These are phyloP conservation scores for Oplegnathus fasciatus DNA, from an alignment of 2,113 vertebrate genomes.

Conservation along the genomic window DNA sequence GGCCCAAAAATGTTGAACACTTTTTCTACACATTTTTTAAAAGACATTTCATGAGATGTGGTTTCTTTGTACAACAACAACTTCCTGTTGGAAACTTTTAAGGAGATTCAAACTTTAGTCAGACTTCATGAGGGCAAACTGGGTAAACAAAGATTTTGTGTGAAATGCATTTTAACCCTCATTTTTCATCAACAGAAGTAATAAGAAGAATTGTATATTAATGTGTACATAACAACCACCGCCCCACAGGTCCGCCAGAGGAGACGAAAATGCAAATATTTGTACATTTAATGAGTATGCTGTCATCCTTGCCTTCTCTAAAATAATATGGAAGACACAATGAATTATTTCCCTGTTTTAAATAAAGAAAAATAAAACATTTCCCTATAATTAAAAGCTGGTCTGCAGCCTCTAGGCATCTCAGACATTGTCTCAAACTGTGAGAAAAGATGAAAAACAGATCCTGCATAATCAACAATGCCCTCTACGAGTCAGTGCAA, in stretches of 20 bases:
- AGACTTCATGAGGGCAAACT: conserved; percentile 27
- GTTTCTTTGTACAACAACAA: not conserved
- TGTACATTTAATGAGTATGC: conserved; percentile 66
- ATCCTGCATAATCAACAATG: conserved; percentile 72
- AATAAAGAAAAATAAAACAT: conserved; percentile 73
- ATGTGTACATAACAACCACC: conserved; percentile 46
- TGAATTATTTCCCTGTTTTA: conserved; percentile 67
- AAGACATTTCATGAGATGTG: not conserved
- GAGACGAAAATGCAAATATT: conserved; percentile 68
- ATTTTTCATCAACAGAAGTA: conserved; percentile 67
- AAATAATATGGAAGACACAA: conserved; percentile 67
- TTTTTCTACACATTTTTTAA: not conserved
- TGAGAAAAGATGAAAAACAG: conserved; percentile 80
- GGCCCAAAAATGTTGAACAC: not conserved
- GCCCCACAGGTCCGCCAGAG: conserved; percentile 51
- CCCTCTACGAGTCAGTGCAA: conserved; percentile 69
- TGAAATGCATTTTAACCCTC: conserved; percentile 36
- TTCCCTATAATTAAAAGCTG: conserved; percentile 83
- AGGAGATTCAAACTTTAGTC: conserved; percentile 25
- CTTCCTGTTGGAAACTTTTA: conserved; percentile 12
- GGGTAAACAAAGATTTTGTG: conserved; percentile 17
- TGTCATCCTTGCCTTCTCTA: conserved; percentile 45
- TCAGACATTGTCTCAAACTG: conserved; percentile 69
- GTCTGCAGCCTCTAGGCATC: conserved; percentile 71
- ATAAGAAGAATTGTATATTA: conserved; percentile 70